Evolutionary conservation across 1,140 invertebrate species (phyloP).

Genomic region (Cepaea nemoralis): DNA sequence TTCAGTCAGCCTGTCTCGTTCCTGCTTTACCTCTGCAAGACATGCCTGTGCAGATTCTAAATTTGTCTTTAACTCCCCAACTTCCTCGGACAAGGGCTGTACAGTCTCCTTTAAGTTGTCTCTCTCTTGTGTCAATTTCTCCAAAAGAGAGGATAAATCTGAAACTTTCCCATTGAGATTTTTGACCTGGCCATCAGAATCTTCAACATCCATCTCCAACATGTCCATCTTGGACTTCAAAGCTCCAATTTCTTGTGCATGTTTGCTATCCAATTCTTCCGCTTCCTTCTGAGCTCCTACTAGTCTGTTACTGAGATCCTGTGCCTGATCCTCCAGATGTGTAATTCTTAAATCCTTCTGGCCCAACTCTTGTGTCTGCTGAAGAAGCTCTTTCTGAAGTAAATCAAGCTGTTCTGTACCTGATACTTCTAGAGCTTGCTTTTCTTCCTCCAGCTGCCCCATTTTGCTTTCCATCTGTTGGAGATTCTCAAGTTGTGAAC

Average conservation of each 20-base stretch:
- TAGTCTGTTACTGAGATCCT: background rate
- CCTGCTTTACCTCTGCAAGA: background rate
- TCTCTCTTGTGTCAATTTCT: constrained; percentile 10
- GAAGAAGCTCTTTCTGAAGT: background rate
- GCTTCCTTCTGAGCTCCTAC: background rate
- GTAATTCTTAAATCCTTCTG: background rate
- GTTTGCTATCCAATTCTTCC: background rate
- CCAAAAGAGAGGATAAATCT: background rate
- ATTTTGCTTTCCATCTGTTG: background rate
- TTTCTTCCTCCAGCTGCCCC: background rate
- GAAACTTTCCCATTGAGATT: constrained; percentile 8
- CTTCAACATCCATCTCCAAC: constrained; percentile 37
- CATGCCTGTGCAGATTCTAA: background rate
- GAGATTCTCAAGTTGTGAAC: background rate
- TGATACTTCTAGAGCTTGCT: background rate
- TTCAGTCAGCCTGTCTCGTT: background rate
- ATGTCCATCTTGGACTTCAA: constrained; percentile 31
- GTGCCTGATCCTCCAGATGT: background rate
- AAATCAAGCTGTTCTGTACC: background rate
- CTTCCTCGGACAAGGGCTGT: background rate
- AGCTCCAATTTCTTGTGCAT: background rate
- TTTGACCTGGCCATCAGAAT: background rate
- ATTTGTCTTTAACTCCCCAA: background rate
- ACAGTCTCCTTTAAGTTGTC: background rate
- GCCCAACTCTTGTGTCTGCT: background rate